These are phyloP conservation scores for Styela plicata DNA, from an alignment of 23 tunicate species.

Conservation along the genomic window DNA sequence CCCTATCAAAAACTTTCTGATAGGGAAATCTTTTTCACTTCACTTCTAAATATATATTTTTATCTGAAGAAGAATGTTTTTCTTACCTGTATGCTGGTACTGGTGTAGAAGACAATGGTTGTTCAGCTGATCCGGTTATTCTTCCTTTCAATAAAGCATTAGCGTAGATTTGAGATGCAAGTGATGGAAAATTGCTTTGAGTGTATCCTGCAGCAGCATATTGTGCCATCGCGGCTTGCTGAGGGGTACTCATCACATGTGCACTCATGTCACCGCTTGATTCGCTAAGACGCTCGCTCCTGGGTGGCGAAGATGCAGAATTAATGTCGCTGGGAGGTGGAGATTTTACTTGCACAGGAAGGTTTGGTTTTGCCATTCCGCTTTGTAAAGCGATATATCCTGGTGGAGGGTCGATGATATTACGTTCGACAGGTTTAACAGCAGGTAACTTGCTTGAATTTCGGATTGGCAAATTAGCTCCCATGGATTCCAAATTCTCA, in stretches of 20 bases:
- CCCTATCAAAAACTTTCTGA: no score
- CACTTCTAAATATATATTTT: no score
- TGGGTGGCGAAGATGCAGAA: neutral
- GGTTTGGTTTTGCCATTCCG: neutral
- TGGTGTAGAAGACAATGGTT: neutral
- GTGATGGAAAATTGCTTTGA: neutral
- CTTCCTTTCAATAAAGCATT: neutral
- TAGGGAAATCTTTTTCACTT: no score
- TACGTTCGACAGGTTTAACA: neutral
- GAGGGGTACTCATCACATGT: neutral
- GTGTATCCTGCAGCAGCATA: neutral
- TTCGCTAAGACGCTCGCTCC: neutral
- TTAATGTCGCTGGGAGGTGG: neutral
- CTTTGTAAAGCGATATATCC: constrained; percentile 49
- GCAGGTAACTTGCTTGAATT: neutral
- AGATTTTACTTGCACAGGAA: neutral
- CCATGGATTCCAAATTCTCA: constrained; percentile 40
- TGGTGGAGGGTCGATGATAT: constrained; percentile 34
- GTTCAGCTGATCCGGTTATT: neutral
- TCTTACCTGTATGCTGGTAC: neutral
- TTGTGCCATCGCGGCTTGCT: neutral
- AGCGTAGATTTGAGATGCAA: neutral
- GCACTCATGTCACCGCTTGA: neutral
- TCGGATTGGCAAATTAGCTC: constrained; percentile 28
- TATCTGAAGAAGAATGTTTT: no score